Conservation (phyloP, 1,140 invertebrate species). For the Pollicipes pollicipes region DNA sequence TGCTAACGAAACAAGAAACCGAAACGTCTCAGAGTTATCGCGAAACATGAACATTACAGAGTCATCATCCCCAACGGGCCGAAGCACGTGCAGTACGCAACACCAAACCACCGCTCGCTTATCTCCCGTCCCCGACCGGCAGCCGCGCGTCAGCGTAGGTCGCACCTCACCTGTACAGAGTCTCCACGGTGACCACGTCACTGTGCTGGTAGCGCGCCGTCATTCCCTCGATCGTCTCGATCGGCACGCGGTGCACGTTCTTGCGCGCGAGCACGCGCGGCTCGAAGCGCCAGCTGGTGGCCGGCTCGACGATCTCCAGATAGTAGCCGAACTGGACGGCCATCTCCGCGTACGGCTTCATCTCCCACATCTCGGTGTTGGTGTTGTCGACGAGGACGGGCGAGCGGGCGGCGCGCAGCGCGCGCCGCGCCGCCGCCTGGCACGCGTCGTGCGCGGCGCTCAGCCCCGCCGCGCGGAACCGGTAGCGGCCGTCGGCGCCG, state of each 20-base stretch:
- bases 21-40: no score
- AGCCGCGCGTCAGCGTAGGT: no score
- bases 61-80: no score
- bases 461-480: slow-evolving; percentile 25
- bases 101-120: no score
- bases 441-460: background rate
- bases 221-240: background rate
- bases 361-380: background rate
- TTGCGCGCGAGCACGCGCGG: background rate
- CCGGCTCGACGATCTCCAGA: background rate
- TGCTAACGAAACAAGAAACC: no score
- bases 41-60: no score
- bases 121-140: no score
- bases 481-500: slow-evolving; percentile 20
- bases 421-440: background rate
- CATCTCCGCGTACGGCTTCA: background rate
- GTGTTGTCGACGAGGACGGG: background rate
- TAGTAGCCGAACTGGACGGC: background rate
- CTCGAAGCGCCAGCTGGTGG: background rate
- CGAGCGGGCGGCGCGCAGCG: background rate
- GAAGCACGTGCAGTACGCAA: no score
- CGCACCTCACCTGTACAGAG: background rate
- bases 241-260: background rate
- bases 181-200: background rate
- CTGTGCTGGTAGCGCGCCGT: background rate